Base-by-base conservation (phyloP, 2,888 invertebrate species). In the Balanococcus diminutus region DNA sequence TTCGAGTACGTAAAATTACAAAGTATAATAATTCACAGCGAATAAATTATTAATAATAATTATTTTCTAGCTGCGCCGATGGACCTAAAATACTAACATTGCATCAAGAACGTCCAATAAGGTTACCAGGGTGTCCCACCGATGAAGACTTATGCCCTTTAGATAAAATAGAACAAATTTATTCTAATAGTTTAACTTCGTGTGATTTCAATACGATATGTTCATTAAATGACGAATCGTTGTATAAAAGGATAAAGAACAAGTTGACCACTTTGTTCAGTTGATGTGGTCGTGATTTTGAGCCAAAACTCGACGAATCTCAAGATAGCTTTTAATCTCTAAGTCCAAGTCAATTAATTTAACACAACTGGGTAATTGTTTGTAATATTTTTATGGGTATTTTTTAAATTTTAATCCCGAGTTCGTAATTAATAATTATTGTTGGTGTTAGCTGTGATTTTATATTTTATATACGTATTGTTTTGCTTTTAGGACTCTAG, bases 131-230 rank as follows among this genome's bases (percentile, higher is more conserved):
- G 88, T 96, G 96, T 89, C 92, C 93, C 0, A 87, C 89, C 75
- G 88, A 91, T 3, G 88, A 90, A 2, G 93, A 93, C 87, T 91
- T 95, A 4, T 96, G 96, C 89, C 92, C 94, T 19, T 89, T 95
- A 67, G 89, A 91, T 4, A 90, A 90, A 46, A 90, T 96, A 88
- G 91, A 90, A 86, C 89, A 92, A 32, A 89, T 92, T 86, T 94
- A 93, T 89, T 90, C 91, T 72, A 90, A 92, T 31, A 93, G 93
- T 86, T 91, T 94, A 86, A 90, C 92, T 81, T 91, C 92, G 87
- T 96, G 96, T 90, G 90, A 93, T 89, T 94, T 94, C 88, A 89
- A 92, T 28, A 90, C 92, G 87, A 93, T 96, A 90, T 96, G 95
- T 87, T 81, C 75, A 75, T n/a, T 28, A 5, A 19, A 75, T 28